Evolutionary conservation across 1,140 invertebrate species (phyloP).

Genomic region (Nasonia vitripennis): DNA sequence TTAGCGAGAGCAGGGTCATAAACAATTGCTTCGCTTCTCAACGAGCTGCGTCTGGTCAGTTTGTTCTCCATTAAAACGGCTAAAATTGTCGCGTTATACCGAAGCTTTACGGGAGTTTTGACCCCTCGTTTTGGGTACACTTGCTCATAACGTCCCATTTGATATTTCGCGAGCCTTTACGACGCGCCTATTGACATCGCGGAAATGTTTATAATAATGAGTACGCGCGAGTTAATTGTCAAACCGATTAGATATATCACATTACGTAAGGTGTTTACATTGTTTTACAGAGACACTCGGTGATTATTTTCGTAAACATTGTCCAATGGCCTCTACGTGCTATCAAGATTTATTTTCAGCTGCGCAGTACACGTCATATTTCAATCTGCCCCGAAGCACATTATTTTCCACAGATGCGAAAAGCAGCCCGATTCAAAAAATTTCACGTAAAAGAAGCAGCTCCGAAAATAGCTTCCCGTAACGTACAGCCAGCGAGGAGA

Average conservation of each 20-base stretch:
- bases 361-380: too few species aligned
- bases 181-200: slow-evolving; percentile 1
- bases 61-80: not conserved
- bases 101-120: slow-evolving; percentile 10
- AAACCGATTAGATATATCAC: too few species aligned
- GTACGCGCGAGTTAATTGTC: too few species aligned
- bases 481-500: too few species aligned
- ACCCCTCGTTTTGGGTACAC: not conserved
- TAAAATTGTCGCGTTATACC: not conserved
- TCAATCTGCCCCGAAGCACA: too few species aligned
- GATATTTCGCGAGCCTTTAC: slow-evolving; percentile 12
- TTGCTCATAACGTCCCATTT: not conserved
- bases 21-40: not conserved
- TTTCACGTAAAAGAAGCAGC: too few species aligned
- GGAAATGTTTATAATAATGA: too few species aligned
- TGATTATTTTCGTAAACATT: not conserved
- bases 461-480: too few species aligned
- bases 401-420: too few species aligned
- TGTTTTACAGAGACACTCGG: not conserved
- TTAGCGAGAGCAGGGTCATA: not conserved
- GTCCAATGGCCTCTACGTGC: not conserved
- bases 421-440: too few species aligned
- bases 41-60: not conserved
- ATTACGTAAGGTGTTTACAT: not conserved
- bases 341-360: not conserved